These are phyloP conservation scores for Margarornis squamiger DNA, from an alignment of 2,797 vertebrate genomes.

Conservation along the genomic window DNA sequence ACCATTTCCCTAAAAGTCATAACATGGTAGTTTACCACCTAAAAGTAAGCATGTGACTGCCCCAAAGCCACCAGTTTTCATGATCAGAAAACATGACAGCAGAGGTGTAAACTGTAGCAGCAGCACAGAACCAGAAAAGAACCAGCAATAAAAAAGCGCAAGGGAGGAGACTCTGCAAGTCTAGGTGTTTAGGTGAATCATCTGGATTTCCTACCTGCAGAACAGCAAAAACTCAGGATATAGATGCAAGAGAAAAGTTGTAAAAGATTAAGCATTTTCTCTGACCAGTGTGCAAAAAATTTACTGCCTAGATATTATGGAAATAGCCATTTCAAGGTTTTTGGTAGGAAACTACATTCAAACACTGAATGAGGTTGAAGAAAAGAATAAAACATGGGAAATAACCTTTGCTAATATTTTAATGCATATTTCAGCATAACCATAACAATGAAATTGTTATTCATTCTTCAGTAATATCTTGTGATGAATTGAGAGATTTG, in stretches of 20 bases:
- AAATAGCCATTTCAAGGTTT: background rate
- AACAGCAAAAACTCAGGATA: background rate
- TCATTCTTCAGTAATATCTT: background rate
- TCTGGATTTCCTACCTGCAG: background rate
- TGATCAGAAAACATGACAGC: background rate
- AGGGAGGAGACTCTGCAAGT: background rate
- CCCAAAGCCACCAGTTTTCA: background rate
- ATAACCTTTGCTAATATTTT: background rate
- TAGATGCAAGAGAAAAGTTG: background rate
- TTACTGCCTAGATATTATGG: background rate
- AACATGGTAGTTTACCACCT: background rate
- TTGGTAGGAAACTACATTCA: background rate
- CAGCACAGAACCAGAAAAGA: background rate
- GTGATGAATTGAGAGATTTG: background rate
- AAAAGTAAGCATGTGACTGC: background rate
- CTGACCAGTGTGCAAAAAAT: background rate
- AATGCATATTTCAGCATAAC: background rate
- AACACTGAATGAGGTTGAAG: background rate
- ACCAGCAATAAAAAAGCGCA: background rate
- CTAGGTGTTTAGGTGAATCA: background rate
- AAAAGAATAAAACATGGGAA: background rate
- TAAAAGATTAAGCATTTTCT: background rate
- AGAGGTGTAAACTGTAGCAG: fast-evolving
- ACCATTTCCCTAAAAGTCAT: background rate
- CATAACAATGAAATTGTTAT: background rate